Evolutionary conservation across 92 coral and sea anemone species (phyloP).

Genomic region (Porites evermanni): DNA sequence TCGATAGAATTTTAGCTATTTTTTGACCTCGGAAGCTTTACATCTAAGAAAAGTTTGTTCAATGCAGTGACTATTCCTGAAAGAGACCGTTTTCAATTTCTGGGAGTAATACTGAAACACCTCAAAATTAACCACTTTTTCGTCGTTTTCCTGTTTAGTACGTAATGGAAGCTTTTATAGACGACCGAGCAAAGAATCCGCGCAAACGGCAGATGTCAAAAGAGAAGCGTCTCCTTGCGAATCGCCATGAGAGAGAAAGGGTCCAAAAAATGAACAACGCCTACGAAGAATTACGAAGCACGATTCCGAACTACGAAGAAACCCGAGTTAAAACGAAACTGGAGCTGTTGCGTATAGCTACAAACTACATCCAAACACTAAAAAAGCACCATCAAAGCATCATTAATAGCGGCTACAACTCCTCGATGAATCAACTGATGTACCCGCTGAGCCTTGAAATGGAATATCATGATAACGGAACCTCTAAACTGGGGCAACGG

Average conservation of each 20-base stretch:
- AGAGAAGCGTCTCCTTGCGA: slow-evolving; percentile 62
- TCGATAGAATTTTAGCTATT: too few species aligned
- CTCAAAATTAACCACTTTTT: background rate
- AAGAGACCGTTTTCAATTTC: too few species aligned
- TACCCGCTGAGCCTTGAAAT: slow-evolving; percentile 17
- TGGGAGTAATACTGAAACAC: too few species aligned
- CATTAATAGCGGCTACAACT: slow-evolving; percentile 7
- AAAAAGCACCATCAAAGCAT: slow-evolving; percentile 20
- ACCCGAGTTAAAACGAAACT: slow-evolving; percentile 65
- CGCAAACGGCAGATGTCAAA: slow-evolving; percentile 48
- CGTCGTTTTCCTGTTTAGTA: background rate
- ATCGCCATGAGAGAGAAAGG: slow-evolving; percentile 70
- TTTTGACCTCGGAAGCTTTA: too few species aligned
- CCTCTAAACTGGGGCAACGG: background rate
- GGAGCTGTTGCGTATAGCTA: slow-evolving; percentile 65
- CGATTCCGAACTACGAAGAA: slow-evolving; percentile 62
- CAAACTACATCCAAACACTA: slow-evolving; percentile 63
- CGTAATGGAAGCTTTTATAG: slow-evolving; percentile 24
- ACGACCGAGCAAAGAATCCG: slow-evolving; percentile 31
- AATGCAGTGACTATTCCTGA: too few species aligned
- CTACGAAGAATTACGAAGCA: slow-evolving; percentile 60
- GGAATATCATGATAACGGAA: slow-evolving; percentile 5
- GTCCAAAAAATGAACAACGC: slow-evolving; percentile 75
- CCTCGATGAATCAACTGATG: background rate
- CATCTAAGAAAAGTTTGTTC: too few species aligned